Evolutionary conservation across 2,797 vertebrate species (phyloP).

Genomic region (Cebuella pygmaea): DNA sequence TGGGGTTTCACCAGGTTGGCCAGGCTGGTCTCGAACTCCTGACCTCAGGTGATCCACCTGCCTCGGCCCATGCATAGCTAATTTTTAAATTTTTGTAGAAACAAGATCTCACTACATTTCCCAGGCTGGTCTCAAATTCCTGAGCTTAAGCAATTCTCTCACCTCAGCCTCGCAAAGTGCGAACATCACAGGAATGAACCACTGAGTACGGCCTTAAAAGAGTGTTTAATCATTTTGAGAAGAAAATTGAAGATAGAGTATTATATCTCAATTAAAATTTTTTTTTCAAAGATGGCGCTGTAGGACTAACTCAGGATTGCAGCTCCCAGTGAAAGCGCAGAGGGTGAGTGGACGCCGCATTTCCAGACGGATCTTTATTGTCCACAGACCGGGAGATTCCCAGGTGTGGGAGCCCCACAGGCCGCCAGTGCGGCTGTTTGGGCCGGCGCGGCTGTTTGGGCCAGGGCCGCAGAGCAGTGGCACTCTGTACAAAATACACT

Average conservation of each 20-base stretch:
- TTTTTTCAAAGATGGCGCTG: not conserved
- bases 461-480: too few species aligned
- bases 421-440: too few species aligned
- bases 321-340: too few species aligned
- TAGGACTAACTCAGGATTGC: too few species aligned
- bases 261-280: not conserved
- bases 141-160: not conserved
- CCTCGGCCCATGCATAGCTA: not conserved
- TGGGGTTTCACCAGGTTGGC: not conserved
- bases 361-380: too few species aligned
- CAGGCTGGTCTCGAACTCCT: not conserved
- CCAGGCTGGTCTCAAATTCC: not conserved
- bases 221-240: not conserved
- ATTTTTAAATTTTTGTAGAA: not conserved
- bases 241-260: constrained; percentile 10
- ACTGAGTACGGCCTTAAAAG: not conserved
- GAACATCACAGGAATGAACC: not conserved
- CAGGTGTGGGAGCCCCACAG: too few species aligned
- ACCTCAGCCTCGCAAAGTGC: not conserved
- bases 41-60: not conserved
- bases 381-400: too few species aligned
- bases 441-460: too few species aligned
- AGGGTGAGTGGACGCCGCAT: too few species aligned
- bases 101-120: not conserved
- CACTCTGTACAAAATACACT: too few species aligned